A percentile compares a stretch with the other conserved stretches of the same genome.
These are phyloP conservation scores for Phengaris arion DNA, from an alignment of 2,888 invertebrate genomes.

Conservation along the genomic window DNA sequence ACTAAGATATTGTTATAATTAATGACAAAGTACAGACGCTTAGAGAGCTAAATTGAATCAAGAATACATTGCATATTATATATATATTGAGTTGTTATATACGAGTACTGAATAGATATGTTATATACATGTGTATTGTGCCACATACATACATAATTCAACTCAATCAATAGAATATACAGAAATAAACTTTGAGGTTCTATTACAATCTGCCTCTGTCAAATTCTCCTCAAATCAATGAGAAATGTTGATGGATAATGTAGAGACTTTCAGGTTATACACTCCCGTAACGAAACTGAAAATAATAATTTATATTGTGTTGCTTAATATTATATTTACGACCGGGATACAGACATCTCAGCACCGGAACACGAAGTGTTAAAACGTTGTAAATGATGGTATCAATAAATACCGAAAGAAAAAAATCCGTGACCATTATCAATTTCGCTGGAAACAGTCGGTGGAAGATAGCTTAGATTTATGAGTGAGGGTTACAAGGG, in stretches of 20 bases:
- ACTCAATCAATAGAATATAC: too few relatives aligned
- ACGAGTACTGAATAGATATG: too few relatives aligned
- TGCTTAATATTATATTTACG: background rate
- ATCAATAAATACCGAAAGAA: conserved; percentile 19
- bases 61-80: background rate
- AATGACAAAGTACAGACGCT: background rate
- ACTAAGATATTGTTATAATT: conserved; percentile 12
- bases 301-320: conserved; percentile 10
- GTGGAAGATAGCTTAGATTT: conserved; percentile 22
- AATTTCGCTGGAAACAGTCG: conserved; percentile 17
- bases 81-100: too few relatives aligned
- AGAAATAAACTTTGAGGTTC: too few relatives aligned
- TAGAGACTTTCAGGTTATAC: background rate
- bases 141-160: too few relatives aligned
- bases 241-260: background rate
- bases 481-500: conserved; percentile 25
- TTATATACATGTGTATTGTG: too few relatives aligned
- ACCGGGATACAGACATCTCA: background rate
- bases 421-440: conserved; percentile 22
- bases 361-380: conserved; percentile 10
- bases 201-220: too few relatives aligned
- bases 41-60: conserved; percentile 6
- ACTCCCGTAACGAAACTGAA: background rate
- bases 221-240: too few relatives aligned
- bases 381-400: conserved; percentile 9